phyloP scores from a whole-genome alignment of 2,797 vertebrate genomes.

The Thripadectes ignobilis region DNA sequence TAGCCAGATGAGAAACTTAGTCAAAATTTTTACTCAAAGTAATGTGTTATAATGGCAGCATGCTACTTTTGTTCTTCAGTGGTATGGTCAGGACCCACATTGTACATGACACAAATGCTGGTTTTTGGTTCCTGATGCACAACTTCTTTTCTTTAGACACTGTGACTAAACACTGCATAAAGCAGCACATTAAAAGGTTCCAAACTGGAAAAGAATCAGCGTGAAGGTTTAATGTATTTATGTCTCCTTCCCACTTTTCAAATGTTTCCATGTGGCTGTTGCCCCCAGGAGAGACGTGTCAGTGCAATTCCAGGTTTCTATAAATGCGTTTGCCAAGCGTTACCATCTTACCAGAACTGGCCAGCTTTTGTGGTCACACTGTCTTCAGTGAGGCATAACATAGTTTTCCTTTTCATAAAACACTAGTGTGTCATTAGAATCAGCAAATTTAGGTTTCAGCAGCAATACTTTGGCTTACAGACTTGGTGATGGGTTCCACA shows the following conservation, averaged over 20 bases:
- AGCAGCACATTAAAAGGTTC: neutral
- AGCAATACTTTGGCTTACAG: neutral
- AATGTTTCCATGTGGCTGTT: neutral
- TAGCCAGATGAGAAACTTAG: neutral
- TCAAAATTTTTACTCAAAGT: neutral
- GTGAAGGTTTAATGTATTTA: neutral
- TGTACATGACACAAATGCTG: neutral
- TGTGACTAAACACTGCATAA: neutral
- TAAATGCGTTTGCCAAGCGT: fast-evolving
- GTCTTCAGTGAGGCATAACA: neutral
- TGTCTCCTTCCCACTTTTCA: neutral
- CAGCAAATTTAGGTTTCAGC: neutral
- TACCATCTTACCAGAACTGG: neutral
- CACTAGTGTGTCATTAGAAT: neutral
- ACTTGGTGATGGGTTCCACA: neutral
- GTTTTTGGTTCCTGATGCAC: neutral
- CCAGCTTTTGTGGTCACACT: neutral
- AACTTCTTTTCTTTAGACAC: neutral
- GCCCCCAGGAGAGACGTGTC: neutral
- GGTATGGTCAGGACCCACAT: neutral
- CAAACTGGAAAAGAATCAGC: neutral
- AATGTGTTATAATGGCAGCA: neutral
- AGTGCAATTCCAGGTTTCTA: neutral
- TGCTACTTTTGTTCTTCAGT: neutral
- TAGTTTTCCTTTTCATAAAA: neutral